Base-by-base conservation (phyloP, 2,888 invertebrate genomes). In the Globia sparganii region DNA sequence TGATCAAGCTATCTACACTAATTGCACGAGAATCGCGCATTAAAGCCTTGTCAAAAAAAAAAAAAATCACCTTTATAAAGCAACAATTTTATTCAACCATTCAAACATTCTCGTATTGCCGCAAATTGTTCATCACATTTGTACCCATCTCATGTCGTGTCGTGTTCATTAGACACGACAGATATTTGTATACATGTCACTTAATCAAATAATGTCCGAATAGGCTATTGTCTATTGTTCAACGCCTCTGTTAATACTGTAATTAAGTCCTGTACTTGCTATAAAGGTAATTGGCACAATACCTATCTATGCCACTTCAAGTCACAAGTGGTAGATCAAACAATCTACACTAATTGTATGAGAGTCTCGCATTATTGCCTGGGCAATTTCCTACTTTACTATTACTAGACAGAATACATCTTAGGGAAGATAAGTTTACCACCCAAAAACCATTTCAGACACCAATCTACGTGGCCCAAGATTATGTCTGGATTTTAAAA, bases 291-390 rank as follows among this genome's bases (percentile, higher is more conserved):
- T 82, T 71, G 9, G 4, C 34, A 34, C 28, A 56, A 73, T 76
- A 46, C 56, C 37, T 43, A 49, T 3, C 8, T 2, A 25, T 46
- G 13, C 6, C 40, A 61, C 40, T 53, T 62, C 31, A 71, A 46
- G 21, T 21, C 46, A 56, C 37, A 28, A 56, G 59, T 37, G 65
- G 53, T 34, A 78, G 18, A 68, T 75, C 37, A 66, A 59, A 61
- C 56, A 59, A 78, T 78, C 58, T 46, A 62, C 8, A 53, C 18
- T 80, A 70, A 79, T 75, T 72, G 67, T 34, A 9, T 21, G 59
- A 69, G 28, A 67, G n/a, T 34, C n/a, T 6, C n/a, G n/a, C 18
- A 34, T 15, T 53, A 34, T 68, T 56, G n/a, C n/a, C 56, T 49
- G 25, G 25, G 25, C 25, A 34, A 67, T 67, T 66, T 13, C 13